A percentile compares a stretch with the other conserved stretches of the same genome.
These are phyloP conservation scores for Anabacerthia variegaticeps DNA, from an alignment of 2,797 vertebrate genomes.

Conservation along the genomic window DNA sequence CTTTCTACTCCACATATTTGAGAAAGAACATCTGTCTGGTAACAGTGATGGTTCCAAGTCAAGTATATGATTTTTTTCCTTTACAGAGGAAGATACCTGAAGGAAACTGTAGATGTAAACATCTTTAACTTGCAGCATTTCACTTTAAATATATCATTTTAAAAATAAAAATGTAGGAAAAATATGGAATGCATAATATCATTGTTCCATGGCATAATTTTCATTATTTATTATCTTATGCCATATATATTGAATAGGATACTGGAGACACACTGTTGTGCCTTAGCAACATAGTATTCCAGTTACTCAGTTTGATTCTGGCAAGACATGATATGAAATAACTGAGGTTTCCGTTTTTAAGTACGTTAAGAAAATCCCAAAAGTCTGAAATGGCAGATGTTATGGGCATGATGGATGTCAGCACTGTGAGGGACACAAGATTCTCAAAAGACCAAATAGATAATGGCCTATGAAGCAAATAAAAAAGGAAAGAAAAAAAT, in stretches of 20 bases:
- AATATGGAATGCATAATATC: background rate
- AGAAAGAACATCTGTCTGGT: constrained; percentile 39
- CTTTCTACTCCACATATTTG: background rate
- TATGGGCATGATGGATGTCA: background rate
- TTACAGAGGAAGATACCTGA: background rate
- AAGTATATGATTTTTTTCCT: background rate
- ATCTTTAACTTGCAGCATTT: background rate
- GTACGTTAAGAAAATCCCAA: background rate
- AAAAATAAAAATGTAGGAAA: background rate
- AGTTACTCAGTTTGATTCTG: background rate
- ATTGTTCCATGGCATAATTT: background rate
- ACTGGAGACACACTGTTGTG: background rate
- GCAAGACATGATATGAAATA: background rate
- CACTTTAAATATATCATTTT: background rate
- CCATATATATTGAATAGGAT: background rate
- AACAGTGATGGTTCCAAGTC: background rate
- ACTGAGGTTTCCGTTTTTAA: background rate
- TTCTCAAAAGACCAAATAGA: background rate
- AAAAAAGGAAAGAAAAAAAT: rapidly evolving
- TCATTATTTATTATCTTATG: background rate
- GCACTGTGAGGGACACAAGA: background rate
- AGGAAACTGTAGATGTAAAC: background rate
- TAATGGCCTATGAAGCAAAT: background rate
- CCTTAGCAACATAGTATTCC: background rate
- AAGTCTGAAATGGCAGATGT: background rate